Evolutionary conservation across 2,797 vertebrate species (phyloP), one percentile per base, ranked within the genome.

Genomic region (Austrolebias charrua): DNA sequence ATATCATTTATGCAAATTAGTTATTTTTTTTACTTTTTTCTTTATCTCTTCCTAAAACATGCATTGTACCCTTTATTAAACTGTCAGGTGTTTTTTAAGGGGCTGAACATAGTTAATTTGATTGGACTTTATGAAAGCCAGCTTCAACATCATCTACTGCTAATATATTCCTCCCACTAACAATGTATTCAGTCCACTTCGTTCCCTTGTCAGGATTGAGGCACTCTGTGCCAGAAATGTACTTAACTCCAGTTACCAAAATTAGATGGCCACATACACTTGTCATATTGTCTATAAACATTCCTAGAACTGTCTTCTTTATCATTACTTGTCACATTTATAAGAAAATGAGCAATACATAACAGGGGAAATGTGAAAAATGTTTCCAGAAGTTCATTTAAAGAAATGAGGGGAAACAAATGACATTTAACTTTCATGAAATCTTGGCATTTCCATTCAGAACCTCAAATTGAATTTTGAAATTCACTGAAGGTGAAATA

Each of bases 111-210:
- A 76, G 49, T 59, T 73, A 75, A 75, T 81, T 69, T 75, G 60
- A 71, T 74, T 81, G 69, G 68, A 77, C 63, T 55, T 59, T 60
- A 68, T 68, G 55, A 70, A 81, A 60, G 54, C 72, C 60, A 63
- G 44, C 53, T 55, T 51, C 43, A 64, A 58, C 72, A 75, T 61
- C 51, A 55, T 71, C 62, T 69, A 45, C 20, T 54, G 57, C 71
- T 83, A 76, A 83, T 75, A 52, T 76, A 78, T 78, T 63, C 70
- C 72, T 66, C 55, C 72, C 55, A 66, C 73, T 70, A 69, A 76
- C 51, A 79, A 61, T 75, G 60, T 50, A 75, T 67, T 73, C 66
- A 31, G 52, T 53, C 60, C 35, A 28, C 42, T 59, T 66, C 55
- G 69, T 64, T 40, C 48, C 29, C n/a, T 66, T 72, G 4, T 56